Evolutionary conservation across 2,113 vertebrate genomes (phyloP), one percentile per base, ranked within the genome.

Genomic region (Corythornis vintsioides): DNA sequence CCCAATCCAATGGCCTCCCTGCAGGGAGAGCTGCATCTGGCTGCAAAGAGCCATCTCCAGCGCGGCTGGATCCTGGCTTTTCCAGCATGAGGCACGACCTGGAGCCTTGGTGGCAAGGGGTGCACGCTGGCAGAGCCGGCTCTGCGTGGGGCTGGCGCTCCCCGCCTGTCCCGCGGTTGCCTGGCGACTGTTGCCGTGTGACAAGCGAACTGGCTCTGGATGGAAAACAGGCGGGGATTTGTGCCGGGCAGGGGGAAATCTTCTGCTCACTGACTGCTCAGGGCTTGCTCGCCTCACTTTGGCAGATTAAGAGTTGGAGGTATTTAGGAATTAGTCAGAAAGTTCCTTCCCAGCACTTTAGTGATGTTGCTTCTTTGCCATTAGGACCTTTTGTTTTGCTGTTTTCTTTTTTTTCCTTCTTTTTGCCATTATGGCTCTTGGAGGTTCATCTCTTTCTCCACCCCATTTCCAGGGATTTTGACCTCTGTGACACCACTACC

Each of bases 101-200:
- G 28, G 43, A 31, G 83, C 83, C 83, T 71, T 26, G 8, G 74
- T 48, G 83, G 90, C 78, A 48, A 31, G 59, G 45, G 59, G 18
- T 2, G 28, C 28, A 8, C 0, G 6, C 12, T 7, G 2, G 61
- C 80, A 69, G 86, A 33, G 75, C 43, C 12, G 91, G 71, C 60
- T 61, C 70, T 3, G 25, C 31, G 31, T 6, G 48, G 81, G 47
- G 22, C 29, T 17, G 57, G 31, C 84, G 96, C 94, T 95, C 94
- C 94, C 16, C 4, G 90, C 69, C 26, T 93, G 93, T 65, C 91
- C 95, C 96, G 96, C 52, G 85, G 98, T 99, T 99, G 98, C 98
- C 97, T 98, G 96, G 98, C 97, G 93, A 99, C 97, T 24, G 98
- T 98, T 98, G 97, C 98, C 84, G 97, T 42, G 97, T 97, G 97